Evolutionary conservation across 2,797 vertebrate genomes (phyloP).

Genomic region (Rhincodon typus): DNA sequence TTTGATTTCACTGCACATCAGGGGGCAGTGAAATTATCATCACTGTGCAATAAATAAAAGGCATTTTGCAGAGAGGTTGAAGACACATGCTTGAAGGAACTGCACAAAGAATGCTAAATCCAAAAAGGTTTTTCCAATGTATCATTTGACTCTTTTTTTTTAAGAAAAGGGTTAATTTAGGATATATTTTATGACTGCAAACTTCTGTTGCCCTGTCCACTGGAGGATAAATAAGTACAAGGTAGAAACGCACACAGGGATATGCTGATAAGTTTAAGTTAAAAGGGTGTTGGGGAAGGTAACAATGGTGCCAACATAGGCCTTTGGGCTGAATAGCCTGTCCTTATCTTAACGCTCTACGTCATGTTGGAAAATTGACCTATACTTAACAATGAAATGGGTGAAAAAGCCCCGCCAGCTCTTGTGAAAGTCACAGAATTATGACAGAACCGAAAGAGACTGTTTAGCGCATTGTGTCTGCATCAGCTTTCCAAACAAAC

Average conservation of each 20-base stretch:
- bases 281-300: neutral
- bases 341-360: neutral
- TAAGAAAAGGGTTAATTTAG: neutral
- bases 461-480: neutral
- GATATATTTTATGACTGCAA: too few relatives aligned
- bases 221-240: neutral
- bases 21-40: neutral
- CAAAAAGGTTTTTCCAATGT: neutral
- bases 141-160: neutral
- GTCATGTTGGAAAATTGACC: neutral
- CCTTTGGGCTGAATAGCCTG: neutral
- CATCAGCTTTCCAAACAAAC: too few relatives aligned
- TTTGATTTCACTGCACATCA: conserved; percentile 32
- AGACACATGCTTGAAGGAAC: neutral
- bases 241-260: neutral
- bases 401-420: neutral
- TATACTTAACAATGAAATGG: neutral
- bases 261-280: neutral
- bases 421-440: neutral
- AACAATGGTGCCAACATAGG: neutral
- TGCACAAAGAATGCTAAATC: neutral
- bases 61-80: neutral
- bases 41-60: neutral
- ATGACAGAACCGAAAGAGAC: neutral
- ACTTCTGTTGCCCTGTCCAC: neutral